Conservation (phyloP, 2,113 vertebrate species). For the Lagopus leucura region DNA sequence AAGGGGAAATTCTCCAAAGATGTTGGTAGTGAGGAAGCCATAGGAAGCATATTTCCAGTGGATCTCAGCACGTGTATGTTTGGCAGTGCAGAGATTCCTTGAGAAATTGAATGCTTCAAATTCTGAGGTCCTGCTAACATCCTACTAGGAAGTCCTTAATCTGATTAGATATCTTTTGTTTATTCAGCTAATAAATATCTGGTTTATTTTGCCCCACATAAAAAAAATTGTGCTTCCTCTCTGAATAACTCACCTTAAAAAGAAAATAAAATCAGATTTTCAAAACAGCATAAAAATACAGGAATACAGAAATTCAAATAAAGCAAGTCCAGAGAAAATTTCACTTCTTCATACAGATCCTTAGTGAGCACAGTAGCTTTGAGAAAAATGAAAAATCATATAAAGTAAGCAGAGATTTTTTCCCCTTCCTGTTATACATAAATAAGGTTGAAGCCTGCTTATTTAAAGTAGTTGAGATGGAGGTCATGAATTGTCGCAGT, state of each 20-base stretch:
- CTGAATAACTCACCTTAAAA: not conserved
- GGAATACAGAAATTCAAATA: fast-evolving
- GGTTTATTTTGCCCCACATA: not conserved
- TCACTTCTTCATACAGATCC: not conserved
- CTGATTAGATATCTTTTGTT: not conserved
- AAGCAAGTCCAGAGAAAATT: not conserved
- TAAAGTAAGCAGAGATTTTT: not conserved
- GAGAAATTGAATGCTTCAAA: not conserved
- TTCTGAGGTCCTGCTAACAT: not conserved
- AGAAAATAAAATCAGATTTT: not conserved
- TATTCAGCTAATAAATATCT: not conserved
- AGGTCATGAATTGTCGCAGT: not conserved
- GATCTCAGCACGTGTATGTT: not conserved
- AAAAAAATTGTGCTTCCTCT: too few species aligned
- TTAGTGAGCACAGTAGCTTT: not conserved
- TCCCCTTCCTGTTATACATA: not conserved
- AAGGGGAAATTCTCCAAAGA: not conserved
- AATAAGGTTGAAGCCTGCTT: not conserved
- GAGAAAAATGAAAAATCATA: not conserved
- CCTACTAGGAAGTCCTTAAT: not conserved
- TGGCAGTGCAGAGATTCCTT: not conserved
- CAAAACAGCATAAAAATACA: not conserved
- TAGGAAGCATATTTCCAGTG: not conserved
- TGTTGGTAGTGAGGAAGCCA: not conserved
- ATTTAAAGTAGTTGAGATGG: not conserved